A percentile compares a stretch with the other conserved stretches of the same genome.
These are phyloP conservation scores for Mylabris phalerata DNA, from an alignment of 1,140 invertebrate genomes.

Conservation along the genomic window DNA sequence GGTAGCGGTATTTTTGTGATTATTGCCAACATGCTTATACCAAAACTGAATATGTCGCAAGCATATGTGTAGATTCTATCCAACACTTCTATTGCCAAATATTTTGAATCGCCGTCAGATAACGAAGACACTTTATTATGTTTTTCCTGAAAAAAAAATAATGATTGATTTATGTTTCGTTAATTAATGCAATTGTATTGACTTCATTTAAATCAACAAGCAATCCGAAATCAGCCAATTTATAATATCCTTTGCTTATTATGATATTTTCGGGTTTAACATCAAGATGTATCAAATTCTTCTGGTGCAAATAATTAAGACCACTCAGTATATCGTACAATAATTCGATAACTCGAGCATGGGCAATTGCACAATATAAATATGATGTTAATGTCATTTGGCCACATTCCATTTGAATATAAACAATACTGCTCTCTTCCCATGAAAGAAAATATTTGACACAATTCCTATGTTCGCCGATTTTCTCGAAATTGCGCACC, in stretches of 20 bases:
- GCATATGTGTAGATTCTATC: slow-evolving; percentile 54
- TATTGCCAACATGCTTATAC: slow-evolving; percentile 66
- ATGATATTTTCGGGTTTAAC: slow-evolving; percentile 75
- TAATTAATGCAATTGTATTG: slow-evolving; percentile 10
- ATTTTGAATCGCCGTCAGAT: slow-evolving; percentile 69
- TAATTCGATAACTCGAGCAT: slow-evolving; percentile 33
- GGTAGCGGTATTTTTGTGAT: slow-evolving; percentile 66
- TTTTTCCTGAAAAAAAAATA: neutral
- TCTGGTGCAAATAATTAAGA: slow-evolving; percentile 26
- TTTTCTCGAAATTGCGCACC: slow-evolving; percentile 61
- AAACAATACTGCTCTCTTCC: slow-evolving; percentile 65
- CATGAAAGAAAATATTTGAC: slow-evolving; percentile 63
- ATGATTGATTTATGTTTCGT: neutral
- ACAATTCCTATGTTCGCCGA: slow-evolving; percentile 61
- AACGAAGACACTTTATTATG: slow-evolving; percentile 13
- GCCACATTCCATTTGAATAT: slow-evolving; percentile 70
- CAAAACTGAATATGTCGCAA: slow-evolving; percentile 61
- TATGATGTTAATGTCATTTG: slow-evolving; percentile 38
- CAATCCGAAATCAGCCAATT: slow-evolving; percentile 70
- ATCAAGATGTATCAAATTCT: slow-evolving; percentile 63
- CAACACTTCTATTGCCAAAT: slow-evolving; percentile 66
- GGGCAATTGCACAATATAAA: slow-evolving; percentile 41
- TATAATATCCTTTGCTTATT: slow-evolving; percentile 54
- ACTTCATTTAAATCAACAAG: slow-evolving; percentile 59
- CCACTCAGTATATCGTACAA: slow-evolving; percentile 39